Conservation (phyloP, 2,113 vertebrate species). For the Protobothrops flavoviridis region DNA sequence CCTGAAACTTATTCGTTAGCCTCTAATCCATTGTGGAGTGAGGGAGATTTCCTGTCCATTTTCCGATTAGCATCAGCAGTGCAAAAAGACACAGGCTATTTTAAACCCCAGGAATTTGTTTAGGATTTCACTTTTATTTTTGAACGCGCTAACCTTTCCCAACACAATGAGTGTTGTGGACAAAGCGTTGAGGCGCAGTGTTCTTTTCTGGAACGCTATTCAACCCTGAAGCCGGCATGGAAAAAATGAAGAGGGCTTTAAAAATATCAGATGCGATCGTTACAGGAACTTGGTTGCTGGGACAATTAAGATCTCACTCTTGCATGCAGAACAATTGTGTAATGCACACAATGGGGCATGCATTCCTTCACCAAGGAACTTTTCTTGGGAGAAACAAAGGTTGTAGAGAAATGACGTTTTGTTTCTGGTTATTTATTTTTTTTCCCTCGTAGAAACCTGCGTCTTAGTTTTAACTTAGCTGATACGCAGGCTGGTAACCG, state of each 20-base stretch:
- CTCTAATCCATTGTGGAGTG: conserved; percentile 27
- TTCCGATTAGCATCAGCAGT: conserved; percentile 41
- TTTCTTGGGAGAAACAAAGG: accelerated
- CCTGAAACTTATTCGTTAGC: not conserved
- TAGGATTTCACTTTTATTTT: conserved; percentile 69
- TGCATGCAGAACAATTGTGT: not conserved
- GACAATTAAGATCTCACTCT: conserved; percentile 40
- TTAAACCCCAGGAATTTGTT: conserved; percentile 54
- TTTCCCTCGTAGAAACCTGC: not conserved
- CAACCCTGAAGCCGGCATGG: conserved; percentile 22
- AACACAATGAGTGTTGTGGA: conserved; percentile 59
- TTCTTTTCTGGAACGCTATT: conserved; percentile 41
- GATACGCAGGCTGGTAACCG: not conserved
- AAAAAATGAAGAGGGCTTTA: conserved; percentile 43
- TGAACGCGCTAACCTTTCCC: conserved; percentile 60
- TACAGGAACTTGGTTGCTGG: conserved; percentile 25
- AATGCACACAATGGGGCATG: accelerated
- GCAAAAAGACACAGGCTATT: conserved; percentile 44
- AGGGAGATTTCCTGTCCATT: conserved; percentile 52
- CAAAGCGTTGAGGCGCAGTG: not conserved
- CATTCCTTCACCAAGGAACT: not conserved
- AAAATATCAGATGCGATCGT: conserved; percentile 60
- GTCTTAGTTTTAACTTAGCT: not conserved
- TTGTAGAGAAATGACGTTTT: conserved; percentile 11
- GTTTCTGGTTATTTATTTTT: not conserved